These are phyloP conservation scores for Actenoides lindsayi DNA, from an alignment of 2,113 vertebrate species.

Conservation along the genomic window DNA sequence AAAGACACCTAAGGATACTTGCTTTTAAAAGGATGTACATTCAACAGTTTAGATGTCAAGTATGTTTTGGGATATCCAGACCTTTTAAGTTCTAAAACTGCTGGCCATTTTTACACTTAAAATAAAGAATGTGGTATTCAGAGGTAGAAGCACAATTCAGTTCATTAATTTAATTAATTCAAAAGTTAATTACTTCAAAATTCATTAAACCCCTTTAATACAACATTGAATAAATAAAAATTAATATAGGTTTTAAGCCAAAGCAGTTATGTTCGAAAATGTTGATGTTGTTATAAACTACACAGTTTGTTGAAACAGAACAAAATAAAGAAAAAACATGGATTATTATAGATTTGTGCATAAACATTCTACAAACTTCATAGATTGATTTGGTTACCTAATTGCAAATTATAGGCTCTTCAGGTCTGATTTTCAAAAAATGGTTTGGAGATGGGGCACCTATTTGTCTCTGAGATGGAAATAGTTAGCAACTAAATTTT, in stretches of 20 bases:
- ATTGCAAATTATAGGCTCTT: neutral
- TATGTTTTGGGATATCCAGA: neutral
- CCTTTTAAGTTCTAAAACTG: neutral
- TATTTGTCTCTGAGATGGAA: constrained; percentile 11
- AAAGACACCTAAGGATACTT: neutral
- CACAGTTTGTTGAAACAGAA: neutral
- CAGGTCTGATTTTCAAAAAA: constrained; percentile 20
- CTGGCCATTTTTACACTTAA: neutral
- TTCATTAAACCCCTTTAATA: neutral
- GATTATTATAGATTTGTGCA: neutral
- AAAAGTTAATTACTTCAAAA: neutral
- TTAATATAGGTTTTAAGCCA: neutral
- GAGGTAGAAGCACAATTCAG: neutral
- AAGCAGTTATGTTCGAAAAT: neutral
- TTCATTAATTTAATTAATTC: neutral
- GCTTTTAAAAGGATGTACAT: neutral
- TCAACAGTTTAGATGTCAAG: neutral
- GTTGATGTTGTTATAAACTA: neutral
- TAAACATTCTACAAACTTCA: neutral
- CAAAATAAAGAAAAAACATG: neutral
- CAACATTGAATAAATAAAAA: neutral
- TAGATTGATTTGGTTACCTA: neutral
- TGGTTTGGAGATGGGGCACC: neutral
- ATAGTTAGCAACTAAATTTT: neutral
- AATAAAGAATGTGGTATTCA: neutral